Conservation (phyloP, 2,113 vertebrate genomes). For the Gobiocypris rarus region DNA sequence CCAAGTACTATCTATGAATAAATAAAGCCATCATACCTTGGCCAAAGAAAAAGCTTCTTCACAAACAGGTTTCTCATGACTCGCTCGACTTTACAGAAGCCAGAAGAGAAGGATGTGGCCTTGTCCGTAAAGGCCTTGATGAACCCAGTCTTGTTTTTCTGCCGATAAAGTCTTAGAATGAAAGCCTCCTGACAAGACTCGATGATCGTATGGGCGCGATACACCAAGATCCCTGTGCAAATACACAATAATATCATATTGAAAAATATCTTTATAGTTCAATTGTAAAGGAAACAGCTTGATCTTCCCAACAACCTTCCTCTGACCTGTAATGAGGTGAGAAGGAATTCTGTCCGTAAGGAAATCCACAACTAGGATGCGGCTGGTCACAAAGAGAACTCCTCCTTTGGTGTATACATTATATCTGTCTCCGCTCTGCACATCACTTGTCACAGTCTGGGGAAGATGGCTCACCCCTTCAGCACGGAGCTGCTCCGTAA, state of each 20-base stretch:
- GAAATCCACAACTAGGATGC: constrained; percentile 97
- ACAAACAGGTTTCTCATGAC: constrained; percentile 98
- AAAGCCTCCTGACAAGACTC: constrained; percentile 98
- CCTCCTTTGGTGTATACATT: constrained; percentile 92
- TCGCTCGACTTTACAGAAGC: constrained; percentile 96
- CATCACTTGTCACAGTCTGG: constrained; percentile 87
- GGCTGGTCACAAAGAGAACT: constrained; percentile 92
- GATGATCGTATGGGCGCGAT: constrained; percentile 91
- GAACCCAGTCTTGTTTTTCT: constrained; percentile 97
- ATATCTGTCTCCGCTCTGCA: constrained; percentile 83
- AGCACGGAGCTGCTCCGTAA: constrained; percentile 86
- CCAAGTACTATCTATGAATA: neutral
- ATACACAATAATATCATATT: neutral
- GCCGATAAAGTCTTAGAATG: constrained; percentile 93
- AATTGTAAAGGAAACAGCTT: too few species aligned
- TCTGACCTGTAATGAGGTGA: constrained; percentile 87
- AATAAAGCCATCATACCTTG: constrained; percentile 76
- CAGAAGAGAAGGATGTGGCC: constrained; percentile 88
- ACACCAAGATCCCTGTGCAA: constrained; percentile 87
- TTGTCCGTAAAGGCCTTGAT: constrained; percentile 99
- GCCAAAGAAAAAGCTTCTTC: constrained; percentile 95
- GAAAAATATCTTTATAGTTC: too few species aligned
- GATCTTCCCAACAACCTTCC: neutral
- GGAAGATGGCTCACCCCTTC: constrained; percentile 90
- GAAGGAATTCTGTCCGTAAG: constrained; percentile 93